Evolutionary conservation across 1,140 invertebrate genomes (phyloP), one percentile per base, ranked within the genome.

Genomic region (Nebria ingens): DNA sequence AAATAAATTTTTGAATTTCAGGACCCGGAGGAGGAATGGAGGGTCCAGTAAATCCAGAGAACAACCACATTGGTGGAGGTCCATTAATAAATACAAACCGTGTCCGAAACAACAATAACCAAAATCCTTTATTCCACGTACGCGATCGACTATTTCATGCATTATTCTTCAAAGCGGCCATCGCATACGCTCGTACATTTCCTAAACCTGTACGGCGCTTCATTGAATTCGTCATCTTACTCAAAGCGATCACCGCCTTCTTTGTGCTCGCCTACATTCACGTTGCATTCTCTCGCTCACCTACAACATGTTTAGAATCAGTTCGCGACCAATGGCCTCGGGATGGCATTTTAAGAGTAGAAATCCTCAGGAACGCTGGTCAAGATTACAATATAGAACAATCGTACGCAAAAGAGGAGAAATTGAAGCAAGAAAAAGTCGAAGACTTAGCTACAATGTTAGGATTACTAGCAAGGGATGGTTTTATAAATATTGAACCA

Each of bases 201-300:
- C 93, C 93, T 45, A 83, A 84, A 65, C 83, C 88, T 53, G 74
- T 94, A 21, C 77, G 94, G 68, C 77, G 92, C 68, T 80, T 93
- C 61, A 82, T 98, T 65, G 95, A 98, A 76, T 95, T 92, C 75
- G 75, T 92, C 56, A 79, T 96, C 59, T 78, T 98, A 60, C 70
- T 93, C 17, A 93, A 94, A 80, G 93, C 94, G 11, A 75, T 97
- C 57, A 70, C 84, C 21, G 89, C 93, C 56, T 88, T 98, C 71
- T 91, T 91, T 68, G 85, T 94, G 29, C 78, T 98, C 59, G 84
- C 89, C 23, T 98, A 98, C 71, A 93, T 98, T 62, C 96, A 98
- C 68, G 82, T 94, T 68, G 86, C 87, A 38, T 97, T 97, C 72
- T 93, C 93, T 53, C 82, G 89, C 62, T 83, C 89, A 62, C 94